A percentile compares a stretch with the other conserved stretches of the same genome.
These are phyloP conservation scores for Tanaodytes sp. DNA, from an alignment of 2,888 invertebrate species.

Conservation along the genomic window DNA sequence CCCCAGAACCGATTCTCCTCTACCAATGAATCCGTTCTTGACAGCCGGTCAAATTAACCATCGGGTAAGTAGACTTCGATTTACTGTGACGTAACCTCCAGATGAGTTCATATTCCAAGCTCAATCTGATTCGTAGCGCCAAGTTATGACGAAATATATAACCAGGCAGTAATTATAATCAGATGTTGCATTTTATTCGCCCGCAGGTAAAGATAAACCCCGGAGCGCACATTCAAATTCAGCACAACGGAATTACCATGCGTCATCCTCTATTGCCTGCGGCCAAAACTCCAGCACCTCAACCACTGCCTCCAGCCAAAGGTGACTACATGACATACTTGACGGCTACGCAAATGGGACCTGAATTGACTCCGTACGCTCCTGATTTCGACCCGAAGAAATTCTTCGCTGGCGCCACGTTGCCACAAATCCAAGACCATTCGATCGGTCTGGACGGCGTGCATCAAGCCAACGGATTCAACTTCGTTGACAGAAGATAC, in stretches of 20 bases:
- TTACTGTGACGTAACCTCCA: too few relatives aligned
- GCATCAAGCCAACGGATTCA: slow-evolving; percentile 52
- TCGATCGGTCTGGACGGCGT: slow-evolving; percentile 24
- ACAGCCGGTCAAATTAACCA: slow-evolving; percentile 74
- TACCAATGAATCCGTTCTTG: slow-evolving; percentile 76
- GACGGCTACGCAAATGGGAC: slow-evolving; percentile 4
- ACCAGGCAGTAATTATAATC: too few relatives aligned
- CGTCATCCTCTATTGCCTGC: slow-evolving; percentile 65
- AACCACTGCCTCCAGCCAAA: slow-evolving; percentile 62
- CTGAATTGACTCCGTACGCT: slow-evolving; percentile 44
- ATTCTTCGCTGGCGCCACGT: slow-evolving; percentile 57
- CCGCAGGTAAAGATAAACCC: slow-evolving; percentile 70
- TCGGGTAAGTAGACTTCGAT: slow-evolving; percentile 10
- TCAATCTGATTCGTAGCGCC: slow-evolving; percentile 4
- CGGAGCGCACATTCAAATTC: slow-evolving; percentile 65
- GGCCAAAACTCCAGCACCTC: slow-evolving; percentile 57
- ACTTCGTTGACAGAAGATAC: slow-evolving; percentile 62
- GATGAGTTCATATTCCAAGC: background rate
- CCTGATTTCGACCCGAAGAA: slow-evolving; percentile 40
- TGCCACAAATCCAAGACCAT: slow-evolving; percentile 52
- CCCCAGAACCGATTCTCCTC: slow-evolving; percentile 74
- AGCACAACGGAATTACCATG: slow-evolving; percentile 66
- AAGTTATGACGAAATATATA: slow-evolving; percentile 2
- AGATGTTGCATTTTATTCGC: too few relatives aligned
- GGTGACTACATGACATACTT: slow-evolving; percentile 1